These are phyloP conservation scores for Calliscelio sp. DNA, from an alignment of 2,888 invertebrate genomes.

Conservation along the genomic window DNA sequence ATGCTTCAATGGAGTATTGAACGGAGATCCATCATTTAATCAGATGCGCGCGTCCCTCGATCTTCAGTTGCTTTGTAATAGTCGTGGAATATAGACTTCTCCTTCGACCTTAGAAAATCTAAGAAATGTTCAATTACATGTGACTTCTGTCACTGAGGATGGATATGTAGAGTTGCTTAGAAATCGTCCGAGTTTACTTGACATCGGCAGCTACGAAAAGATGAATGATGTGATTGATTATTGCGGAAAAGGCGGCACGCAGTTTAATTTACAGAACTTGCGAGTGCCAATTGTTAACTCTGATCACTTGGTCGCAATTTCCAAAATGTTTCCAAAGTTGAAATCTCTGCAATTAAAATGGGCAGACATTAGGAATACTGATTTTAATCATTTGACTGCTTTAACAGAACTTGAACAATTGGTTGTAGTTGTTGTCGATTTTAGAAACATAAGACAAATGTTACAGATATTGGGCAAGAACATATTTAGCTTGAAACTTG, in stretches of 20 bases:
- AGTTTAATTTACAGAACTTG: too few relatives aligned
- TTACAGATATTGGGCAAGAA: not conserved
- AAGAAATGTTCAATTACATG: too few relatives aligned
- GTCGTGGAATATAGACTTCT: too few relatives aligned
- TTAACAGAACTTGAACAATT: not conserved
- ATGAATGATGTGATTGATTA: too few relatives aligned
- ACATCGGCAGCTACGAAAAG: not conserved
- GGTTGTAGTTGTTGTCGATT: not conserved
- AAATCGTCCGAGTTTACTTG: not conserved
- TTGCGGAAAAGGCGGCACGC: too few relatives aligned
- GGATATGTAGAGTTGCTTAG: not conserved
- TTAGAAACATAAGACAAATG: not conserved
- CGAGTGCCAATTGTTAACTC: too few relatives aligned
- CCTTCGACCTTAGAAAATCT: too few relatives aligned
- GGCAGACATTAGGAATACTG: not conserved
- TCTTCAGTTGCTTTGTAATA: too few relatives aligned
- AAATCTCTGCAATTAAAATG: not conserved
- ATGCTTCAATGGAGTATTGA: too few relatives aligned
- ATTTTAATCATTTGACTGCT: not conserved
- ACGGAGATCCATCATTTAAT: too few relatives aligned
- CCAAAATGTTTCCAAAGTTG: not conserved
- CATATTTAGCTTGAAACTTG: not conserved
- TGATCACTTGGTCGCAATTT: not conserved
- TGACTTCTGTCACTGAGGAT: not conserved
- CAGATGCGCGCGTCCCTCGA: too few relatives aligned